A percentile compares a stretch with the other conserved stretches of the same genome.
Conservation (phyloP, 2,113 vertebrate species). For the Bujurquina vittata region DNA sequence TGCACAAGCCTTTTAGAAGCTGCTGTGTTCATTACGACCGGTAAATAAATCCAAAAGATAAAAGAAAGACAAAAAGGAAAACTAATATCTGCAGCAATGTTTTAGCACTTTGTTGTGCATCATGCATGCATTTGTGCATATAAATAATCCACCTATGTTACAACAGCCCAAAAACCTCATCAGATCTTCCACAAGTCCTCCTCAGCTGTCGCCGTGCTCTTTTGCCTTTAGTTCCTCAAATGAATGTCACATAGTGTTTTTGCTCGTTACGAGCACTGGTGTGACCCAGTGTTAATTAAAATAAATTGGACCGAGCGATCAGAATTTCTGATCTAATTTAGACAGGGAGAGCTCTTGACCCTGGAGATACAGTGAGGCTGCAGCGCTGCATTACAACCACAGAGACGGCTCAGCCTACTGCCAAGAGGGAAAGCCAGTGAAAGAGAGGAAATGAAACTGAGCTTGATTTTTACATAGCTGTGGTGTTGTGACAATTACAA, state of each 20-base stretch:
- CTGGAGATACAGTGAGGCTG: slow-evolving; percentile 19
- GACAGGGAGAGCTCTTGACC: slow-evolving; percentile 43
- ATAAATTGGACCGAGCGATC: slow-evolving; percentile 61
- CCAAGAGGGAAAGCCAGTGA: not conserved
- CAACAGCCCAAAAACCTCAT: not conserved
- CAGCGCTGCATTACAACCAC: not conserved
- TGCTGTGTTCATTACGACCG: not conserved
- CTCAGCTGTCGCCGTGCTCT: not conserved
- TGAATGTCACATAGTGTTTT: not conserved
- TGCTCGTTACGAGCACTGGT: not conserved
- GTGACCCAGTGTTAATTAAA: slow-evolving; percentile 49
- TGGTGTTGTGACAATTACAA: not conserved
- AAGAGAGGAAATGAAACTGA: slow-evolving; percentile 16
- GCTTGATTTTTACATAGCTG: not conserved
- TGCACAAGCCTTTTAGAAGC: not conserved
- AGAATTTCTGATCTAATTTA: slow-evolving; percentile 60
- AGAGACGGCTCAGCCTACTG: slow-evolving; percentile 29
- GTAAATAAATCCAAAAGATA: not conserved
- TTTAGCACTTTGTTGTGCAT: not conserved
- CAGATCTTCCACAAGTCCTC: not conserved
- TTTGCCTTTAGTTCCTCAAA: not conserved
- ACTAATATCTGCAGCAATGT: not conserved
- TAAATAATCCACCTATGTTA: not conserved
- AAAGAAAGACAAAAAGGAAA: not conserved
- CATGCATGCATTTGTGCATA: not conserved